Conservation (phyloP, 2,113 vertebrate species). For the Xiphophorus maculatus region DNA sequence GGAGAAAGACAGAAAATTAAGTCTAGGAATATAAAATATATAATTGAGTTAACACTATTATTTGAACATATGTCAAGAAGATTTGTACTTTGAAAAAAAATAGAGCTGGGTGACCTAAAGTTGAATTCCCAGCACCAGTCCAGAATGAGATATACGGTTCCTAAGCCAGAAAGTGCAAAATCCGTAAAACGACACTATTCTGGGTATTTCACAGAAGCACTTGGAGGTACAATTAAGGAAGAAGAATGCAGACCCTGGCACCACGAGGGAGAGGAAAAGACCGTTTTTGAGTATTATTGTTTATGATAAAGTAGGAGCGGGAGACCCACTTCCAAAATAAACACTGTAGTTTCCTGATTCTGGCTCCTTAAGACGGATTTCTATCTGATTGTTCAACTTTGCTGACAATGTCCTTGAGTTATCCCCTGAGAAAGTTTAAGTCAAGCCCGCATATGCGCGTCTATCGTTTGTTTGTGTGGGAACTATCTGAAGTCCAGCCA, state of each 20-base stretch:
- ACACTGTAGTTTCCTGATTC: slow-evolving; percentile 61
- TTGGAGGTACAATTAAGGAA: slow-evolving; percentile 31
- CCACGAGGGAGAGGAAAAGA: slow-evolving; percentile 40
- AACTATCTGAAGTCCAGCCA: slow-evolving; percentile 46
- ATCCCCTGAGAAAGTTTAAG: slow-evolving; percentile 73
- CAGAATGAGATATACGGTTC: background rate
- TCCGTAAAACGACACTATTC: slow-evolving; percentile 28
- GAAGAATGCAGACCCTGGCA: slow-evolving; percentile 56
- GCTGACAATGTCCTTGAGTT: slow-evolving; percentile 65
- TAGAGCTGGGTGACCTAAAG: background rate
- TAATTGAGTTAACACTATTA: background rate
- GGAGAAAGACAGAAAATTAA: too few species aligned
- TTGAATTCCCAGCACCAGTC: background rate
- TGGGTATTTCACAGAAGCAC: slow-evolving; percentile 20
- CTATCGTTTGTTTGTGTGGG: slow-evolving; percentile 45
- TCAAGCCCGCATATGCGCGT: slow-evolving; percentile 4
- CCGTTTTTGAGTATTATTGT: slow-evolving; percentile 63
- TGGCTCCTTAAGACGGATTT: slow-evolving; percentile 56
- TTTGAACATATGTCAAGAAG: background rate
- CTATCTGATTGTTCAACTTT: slow-evolving; percentile 53
- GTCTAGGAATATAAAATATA: too few species aligned
- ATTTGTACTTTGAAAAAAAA: background rate
- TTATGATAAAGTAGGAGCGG: slow-evolving; percentile 62
- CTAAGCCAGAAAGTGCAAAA: slow-evolving; percentile 14
- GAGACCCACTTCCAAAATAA: slow-evolving; percentile 62